Evolutionary conservation across 2,888 invertebrate genomes (phyloP).

Genomic region (Nephrotoma flavescens): DNA sequence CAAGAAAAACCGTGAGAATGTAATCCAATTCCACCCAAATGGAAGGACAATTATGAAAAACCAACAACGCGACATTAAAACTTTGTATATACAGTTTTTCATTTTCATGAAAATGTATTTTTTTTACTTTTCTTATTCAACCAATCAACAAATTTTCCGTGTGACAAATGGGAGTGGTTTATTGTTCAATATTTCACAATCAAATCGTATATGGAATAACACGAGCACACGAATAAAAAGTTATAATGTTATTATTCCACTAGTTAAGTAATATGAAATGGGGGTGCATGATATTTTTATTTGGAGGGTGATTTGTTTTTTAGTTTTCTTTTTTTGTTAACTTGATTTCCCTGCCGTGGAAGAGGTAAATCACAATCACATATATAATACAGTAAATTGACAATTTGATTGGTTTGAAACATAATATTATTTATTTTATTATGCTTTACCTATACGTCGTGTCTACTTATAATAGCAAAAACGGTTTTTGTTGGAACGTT

Average conservation of each 20-base stretch:
- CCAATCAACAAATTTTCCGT: conserved; percentile 2
- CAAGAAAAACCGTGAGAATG: neutral
- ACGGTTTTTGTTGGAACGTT: neutral
- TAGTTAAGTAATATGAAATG: neutral
- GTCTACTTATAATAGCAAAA: neutral
- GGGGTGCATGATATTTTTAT: neutral
- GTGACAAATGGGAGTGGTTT: conserved; percentile 5
- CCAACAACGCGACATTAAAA: neutral
- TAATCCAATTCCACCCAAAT: neutral
- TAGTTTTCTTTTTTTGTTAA: neutral
- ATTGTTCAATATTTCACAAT: conserved; percentile 3
- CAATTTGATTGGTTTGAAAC: conserved; percentile 5
- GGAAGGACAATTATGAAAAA: neutral
- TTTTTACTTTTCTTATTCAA: conserved; percentile 1
- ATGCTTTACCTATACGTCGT: neutral
- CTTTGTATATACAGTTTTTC: neutral
- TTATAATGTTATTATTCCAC: neutral
- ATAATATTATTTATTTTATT: neutral
- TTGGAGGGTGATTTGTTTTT: neutral
- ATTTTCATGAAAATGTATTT: neutral
- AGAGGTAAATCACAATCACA: neutral
- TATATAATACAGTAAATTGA: neutral
- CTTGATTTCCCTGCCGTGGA: neutral
- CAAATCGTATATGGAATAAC: neutral
- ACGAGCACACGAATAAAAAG: neutral